phyloP scores from a whole-genome alignment of 2,888 invertebrate species.

The Cheilosia grossa region DNA sequence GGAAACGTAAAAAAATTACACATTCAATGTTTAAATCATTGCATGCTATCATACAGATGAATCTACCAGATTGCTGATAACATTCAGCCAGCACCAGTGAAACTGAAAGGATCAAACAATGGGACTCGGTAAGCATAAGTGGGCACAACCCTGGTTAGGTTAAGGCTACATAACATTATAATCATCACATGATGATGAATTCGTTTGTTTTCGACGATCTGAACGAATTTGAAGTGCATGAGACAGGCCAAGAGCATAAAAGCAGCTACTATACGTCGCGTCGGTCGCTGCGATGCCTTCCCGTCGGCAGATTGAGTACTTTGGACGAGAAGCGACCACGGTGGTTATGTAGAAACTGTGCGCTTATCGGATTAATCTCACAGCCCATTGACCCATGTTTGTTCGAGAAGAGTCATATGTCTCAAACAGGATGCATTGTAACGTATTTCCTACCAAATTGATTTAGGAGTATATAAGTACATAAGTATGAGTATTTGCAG shows the following conservation, averaged over 20 bases:
- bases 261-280: slow-evolving; percentile 54
- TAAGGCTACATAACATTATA: slow-evolving; percentile 73
- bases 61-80: slow-evolving; percentile 73
- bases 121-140: slow-evolving; percentile 75
- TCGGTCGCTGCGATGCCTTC: slow-evolving; percentile 18
- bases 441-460: no score
- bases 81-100: slow-evolving; percentile 73
- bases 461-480: no score
- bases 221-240: slow-evolving; percentile 70
- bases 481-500: no score
- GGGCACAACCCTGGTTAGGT: slow-evolving; percentile 70
- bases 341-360: slow-evolving; percentile 45
- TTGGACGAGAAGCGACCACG: slow-evolving; percentile 23
- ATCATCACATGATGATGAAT: slow-evolving; percentile 74
- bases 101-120: slow-evolving; percentile 76
- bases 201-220: slow-evolving; percentile 70
- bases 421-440: background rate
- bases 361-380: slow-evolving; percentile 48
- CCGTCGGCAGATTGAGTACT: slow-evolving; percentile 15
- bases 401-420: background rate
- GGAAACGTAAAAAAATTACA: slow-evolving; percentile 70
- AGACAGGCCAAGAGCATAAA: slow-evolving; percentile 65
- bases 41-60: slow-evolving; percentile 70
- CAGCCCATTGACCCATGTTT: slow-evolving; percentile 52
- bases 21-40: slow-evolving; percentile 74